A percentile compares a stretch with the other conserved stretches of the same genome.
phyloP scores from a whole-genome alignment of 2,113 vertebrate species.

The Otis tarda region DNA sequence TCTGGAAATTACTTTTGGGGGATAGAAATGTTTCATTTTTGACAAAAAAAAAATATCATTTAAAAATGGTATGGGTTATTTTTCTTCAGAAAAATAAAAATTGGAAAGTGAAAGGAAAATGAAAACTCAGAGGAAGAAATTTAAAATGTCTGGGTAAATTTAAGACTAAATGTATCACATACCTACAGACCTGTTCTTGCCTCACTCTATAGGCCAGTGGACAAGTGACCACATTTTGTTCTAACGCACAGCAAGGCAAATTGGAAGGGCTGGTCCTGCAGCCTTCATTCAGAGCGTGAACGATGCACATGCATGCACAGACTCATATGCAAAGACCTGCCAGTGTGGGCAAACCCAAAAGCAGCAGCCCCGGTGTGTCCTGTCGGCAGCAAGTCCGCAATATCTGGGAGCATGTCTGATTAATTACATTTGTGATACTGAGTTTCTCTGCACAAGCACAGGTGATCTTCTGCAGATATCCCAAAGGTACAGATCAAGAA shows the following conservation, averaged over 20 bases:
- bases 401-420: not conserved
- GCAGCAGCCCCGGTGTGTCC: not conserved
- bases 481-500: not conserved
- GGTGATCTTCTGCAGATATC: not conserved
- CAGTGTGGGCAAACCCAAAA: not conserved
- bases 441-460: not conserved
- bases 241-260: not conserved
- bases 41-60: fast-evolving
- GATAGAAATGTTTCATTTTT: not conserved
- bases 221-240: not conserved
- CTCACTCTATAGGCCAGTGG: not conserved
- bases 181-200: not conserved
- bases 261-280: not conserved
- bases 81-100: not conserved
- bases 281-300: not conserved
- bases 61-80: not conserved
- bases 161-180: not conserved
- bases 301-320: not conserved
- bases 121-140: not conserved
- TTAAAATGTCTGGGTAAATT: not conserved
- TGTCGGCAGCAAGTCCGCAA: not conserved
- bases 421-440: not conserved
- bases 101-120: not conserved
- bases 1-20: not conserved
- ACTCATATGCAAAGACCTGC: not conserved